Conservation (phyloP, 2,113 vertebrate species). For the Scomber scombrus region DNA sequence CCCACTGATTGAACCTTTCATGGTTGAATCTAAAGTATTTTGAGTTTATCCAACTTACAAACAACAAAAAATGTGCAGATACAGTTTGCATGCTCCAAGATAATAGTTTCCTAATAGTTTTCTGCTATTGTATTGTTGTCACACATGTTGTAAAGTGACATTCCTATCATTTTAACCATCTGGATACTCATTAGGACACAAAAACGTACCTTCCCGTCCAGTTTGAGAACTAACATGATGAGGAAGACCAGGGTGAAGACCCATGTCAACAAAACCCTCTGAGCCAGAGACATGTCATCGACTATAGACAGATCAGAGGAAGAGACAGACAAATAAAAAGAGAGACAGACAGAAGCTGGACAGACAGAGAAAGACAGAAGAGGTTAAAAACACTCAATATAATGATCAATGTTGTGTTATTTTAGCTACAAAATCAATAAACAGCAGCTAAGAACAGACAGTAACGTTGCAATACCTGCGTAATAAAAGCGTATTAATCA, state of each 20-base stretch:
- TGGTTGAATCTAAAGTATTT: too few species aligned
- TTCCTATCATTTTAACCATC: background rate
- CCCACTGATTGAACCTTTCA: too few species aligned
- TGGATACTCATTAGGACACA: background rate
- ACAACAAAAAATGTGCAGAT: too few species aligned
- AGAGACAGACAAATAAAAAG: background rate
- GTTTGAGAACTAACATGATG: constrained; percentile 94
- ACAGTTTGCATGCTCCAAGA: too few species aligned
- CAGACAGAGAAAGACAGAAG: background rate
- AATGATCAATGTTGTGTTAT: background rate
- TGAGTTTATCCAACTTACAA: too few species aligned
- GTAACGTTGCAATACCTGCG: background rate
- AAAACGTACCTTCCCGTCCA: constrained; percentile 89
- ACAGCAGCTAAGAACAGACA: background rate
- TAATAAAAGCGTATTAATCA: background rate
- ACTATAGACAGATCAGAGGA: constrained; percentile 50
- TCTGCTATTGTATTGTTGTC: too few species aligned
- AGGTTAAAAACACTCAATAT: background rate
- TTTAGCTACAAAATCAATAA: background rate
- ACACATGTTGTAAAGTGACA: too few species aligned
- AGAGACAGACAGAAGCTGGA: background rate
- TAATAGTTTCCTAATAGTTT: too few species aligned
- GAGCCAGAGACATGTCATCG: constrained; percentile 95
- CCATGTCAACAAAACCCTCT: constrained; percentile 96
- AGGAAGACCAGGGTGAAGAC: constrained; percentile 95